Percentiles rank a stretch among this genome's conserved stretches.
Evolutionary conservation across 2,888 invertebrate species (phyloP).

Genomic region (Carcina quercana): DNA sequence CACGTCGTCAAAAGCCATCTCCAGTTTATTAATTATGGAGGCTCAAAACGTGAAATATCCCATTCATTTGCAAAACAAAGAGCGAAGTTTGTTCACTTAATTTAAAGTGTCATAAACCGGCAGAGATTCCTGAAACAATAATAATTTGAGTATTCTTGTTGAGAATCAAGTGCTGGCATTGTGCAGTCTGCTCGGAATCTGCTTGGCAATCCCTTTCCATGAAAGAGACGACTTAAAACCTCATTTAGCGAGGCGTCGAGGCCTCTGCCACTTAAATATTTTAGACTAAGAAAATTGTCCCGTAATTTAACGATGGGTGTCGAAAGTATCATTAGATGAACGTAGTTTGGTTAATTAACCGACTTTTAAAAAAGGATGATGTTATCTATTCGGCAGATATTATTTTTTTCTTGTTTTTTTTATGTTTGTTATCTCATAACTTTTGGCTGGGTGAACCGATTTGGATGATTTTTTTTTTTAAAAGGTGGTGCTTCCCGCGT

Average conservation of each 20-base stretch:
- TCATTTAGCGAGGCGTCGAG: constrained; percentile 58
- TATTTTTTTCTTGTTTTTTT: too few relatives aligned
- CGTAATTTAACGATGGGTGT: constrained; percentile 67
- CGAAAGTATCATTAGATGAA: too few relatives aligned
- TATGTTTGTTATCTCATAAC: too few relatives aligned
- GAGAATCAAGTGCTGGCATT: constrained; percentile 46
- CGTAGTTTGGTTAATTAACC: too few relatives aligned
- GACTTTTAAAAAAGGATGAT: too few relatives aligned
- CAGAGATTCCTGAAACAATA: constrained; percentile 57
- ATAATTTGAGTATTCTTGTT: constrained; percentile 45
- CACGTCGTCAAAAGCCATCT: constrained; percentile 3
- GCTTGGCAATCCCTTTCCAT: constrained; percentile 60
- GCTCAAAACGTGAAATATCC: constrained; percentile 3
- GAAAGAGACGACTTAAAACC: constrained; percentile 61
- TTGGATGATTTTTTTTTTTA: too few relatives aligned
- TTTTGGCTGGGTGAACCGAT: too few relatives aligned
- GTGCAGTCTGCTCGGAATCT: constrained; percentile 56
- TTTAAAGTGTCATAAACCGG: constrained; percentile 51
- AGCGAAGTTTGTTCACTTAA: constrained; percentile 42
- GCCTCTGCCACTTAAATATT: constrained; percentile 58
- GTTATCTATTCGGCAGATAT: too few relatives aligned
- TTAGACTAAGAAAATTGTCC: constrained; percentile 63
- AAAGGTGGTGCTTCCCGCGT: too few relatives aligned
- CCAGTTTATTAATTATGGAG: constrained; percentile 10
- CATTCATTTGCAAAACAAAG: constrained; percentile 27